Percentiles rank a stretch among this genome's conserved stretches.
These are phyloP conservation scores for Teleogryllus occipitalis DNA, from an alignment of 1,140 invertebrate genomes.

Conservation along the genomic window DNA sequence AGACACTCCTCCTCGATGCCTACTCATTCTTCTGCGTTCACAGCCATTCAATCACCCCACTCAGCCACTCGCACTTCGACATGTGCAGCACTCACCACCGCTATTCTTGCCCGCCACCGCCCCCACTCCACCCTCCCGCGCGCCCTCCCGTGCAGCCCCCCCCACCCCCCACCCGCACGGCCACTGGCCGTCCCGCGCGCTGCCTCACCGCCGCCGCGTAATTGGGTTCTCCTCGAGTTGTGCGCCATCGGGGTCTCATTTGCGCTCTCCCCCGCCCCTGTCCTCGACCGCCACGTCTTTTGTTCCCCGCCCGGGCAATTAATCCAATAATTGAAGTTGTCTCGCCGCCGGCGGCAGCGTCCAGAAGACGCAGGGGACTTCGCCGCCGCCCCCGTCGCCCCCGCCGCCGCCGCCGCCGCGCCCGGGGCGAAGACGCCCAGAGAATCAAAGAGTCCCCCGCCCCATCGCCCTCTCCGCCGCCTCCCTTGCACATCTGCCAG, in stretches of 20 bases:
- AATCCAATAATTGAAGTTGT: constrained; percentile 19
- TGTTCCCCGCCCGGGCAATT: constrained; percentile 16
- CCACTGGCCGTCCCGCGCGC: background rate
- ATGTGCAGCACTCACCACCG: background rate
- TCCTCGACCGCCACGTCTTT: background rate
- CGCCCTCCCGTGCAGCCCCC: too few species aligned
- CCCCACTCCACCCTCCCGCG: background rate
- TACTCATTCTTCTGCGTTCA: too few species aligned
- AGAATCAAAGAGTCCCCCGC: background rate
- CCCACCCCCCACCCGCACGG: too few species aligned
- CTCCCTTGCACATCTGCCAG: too few species aligned
- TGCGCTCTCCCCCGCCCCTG: constrained; percentile 6
- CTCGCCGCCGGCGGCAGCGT: background rate
- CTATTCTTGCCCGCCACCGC: background rate
- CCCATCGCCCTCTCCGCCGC: too few species aligned
- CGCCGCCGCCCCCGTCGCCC: too few species aligned
- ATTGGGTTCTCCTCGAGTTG: constrained; percentile 17
- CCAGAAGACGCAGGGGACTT: background rate
- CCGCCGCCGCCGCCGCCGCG: too few species aligned
- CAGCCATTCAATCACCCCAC: too few species aligned
- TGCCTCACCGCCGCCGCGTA: background rate
- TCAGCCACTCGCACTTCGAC: too few species aligned
- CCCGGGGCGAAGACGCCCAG: background rate
- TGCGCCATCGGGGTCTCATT: constrained; percentile 17
- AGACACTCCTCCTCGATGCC: too few species aligned